Base-by-base conservation (phyloP, 2,113 vertebrate genomes). In the Mus spicilegus region DNA sequence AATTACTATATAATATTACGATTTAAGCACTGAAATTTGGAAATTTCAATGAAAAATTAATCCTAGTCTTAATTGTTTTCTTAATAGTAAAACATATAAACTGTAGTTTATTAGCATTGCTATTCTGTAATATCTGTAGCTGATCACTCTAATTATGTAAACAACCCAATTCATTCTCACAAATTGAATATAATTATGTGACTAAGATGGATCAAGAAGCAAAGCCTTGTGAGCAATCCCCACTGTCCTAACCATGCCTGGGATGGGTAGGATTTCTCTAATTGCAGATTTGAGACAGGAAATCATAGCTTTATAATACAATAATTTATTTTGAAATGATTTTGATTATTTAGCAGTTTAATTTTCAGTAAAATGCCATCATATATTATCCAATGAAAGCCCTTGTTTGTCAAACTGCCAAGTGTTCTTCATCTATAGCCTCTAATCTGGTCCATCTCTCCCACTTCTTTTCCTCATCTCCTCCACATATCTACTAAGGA, bases 161-260 rank as follows among this genome's bases (percentile, higher is more conserved):
- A 54, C 2, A 39, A 42, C 10, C 30, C 22, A 11, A 36, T 39
- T 9, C 51, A 61, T 61, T 39, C 85, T 54, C 39, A 56, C 10
- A 75, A 46, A 69, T 0, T 30, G 19, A 84, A 54, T 19, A 12
- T 9, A 54, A 1, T 63, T 58, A 56, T 7, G 2, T 39, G 63
- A 91, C 13, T 24, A 63, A 93, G 6, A 6, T 14, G 70, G 8
- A 39, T 72, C 1, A 76, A 49, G 6, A 92, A 73, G 49, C 4
- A 36, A 94, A 92, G 28, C 5, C 56, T 24, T 54, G 1, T 9
- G 36, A 39, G 24, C 19, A 30, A 54, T 16, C 0, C 33, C 7
- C 0, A 17, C 56, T 82, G 7, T 36, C 12, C 3, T 69, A 9
- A 12, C 19, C 28, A 4, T 8, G 3, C 0, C 7, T 0, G 30